Conservation (phyloP, 92 coral and sea anemone species). For the Epizoanthus scotinus region DNA sequence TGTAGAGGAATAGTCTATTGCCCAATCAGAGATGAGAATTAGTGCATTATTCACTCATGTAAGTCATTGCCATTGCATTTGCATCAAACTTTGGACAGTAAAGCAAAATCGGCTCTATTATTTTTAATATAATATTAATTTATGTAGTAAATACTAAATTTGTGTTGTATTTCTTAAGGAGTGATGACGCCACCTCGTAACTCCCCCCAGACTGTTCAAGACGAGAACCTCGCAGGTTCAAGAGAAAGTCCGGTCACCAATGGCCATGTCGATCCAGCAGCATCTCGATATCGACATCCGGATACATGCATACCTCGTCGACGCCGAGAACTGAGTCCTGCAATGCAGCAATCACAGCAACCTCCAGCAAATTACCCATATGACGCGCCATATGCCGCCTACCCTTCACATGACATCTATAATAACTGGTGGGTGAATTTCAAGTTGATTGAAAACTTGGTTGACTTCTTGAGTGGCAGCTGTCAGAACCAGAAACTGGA, state of each 20-base stretch:
- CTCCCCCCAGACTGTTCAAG: constrained; percentile 93
- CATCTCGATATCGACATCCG: constrained; percentile 12
- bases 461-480: too few species aligned
- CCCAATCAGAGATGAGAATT: too few species aligned
- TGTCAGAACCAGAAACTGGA: too few species aligned
- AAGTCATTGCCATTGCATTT: too few species aligned
- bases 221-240: constrained; percentile 73
- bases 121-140: too few species aligned
- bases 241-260: constrained; percentile 63
- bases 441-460: too few species aligned
- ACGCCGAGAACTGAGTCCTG: constrained; percentile 25
- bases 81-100: too few species aligned
- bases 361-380: constrained; percentile 16
- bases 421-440: constrained; percentile 33
- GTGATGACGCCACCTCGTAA: constrained; percentile 82
- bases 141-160: too few species aligned
- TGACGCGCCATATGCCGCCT: neutral
- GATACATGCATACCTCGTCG: constrained; percentile 14
- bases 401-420: constrained; percentile 15
- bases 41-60: too few species aligned
- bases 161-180: constrained; percentile 31
- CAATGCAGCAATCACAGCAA: constrained; percentile 18
- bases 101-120: too few species aligned
- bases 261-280: constrained; percentile 72
- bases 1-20: too few species aligned